Conservation (phyloP, 2,888 invertebrate genomes). For the Dromius quadrimaculatus region DNA sequence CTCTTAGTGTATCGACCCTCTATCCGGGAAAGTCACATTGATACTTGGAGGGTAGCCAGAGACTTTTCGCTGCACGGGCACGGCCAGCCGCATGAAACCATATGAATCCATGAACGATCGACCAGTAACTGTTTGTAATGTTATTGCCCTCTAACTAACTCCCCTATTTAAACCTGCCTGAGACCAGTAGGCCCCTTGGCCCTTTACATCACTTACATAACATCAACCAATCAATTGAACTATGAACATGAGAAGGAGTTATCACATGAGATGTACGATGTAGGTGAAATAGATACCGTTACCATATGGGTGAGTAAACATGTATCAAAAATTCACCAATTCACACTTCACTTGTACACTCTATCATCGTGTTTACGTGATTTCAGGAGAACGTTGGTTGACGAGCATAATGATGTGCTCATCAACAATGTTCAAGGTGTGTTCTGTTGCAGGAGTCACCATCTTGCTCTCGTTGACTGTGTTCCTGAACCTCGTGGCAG, state of each 20-base stretch:
- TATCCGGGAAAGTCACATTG: slow-evolving; percentile 65
- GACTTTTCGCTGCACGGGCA: slow-evolving; percentile 56
- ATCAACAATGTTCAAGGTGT: slow-evolving; percentile 70
- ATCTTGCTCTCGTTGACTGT: slow-evolving; percentile 99
- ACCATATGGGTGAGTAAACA: too few relatives aligned
- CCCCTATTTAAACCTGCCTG: slow-evolving; percentile 45
- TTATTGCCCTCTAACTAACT: background rate
- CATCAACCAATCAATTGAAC: slow-evolving; percentile 34
- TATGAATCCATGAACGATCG: slow-evolving; percentile 46
- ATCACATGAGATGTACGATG: too few relatives aligned
- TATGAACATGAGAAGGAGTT: too few relatives aligned
- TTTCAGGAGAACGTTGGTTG: slow-evolving; percentile 9
- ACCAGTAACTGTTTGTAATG: slow-evolving; percentile 41
- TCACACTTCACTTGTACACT: too few relatives aligned
- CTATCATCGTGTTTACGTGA: too few relatives aligned
- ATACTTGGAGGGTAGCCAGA: slow-evolving; percentile 67
- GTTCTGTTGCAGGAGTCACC: slow-evolving; percentile 95
- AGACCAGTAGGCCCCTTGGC: slow-evolving; percentile 8
- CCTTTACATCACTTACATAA: slow-evolving; percentile 11
- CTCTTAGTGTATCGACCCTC: slow-evolving; percentile 60
- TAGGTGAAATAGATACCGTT: too few relatives aligned
- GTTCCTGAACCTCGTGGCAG: slow-evolving; percentile 99
- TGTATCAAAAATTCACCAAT: too few relatives aligned
- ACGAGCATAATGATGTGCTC: slow-evolving; percentile 40
- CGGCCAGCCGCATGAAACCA: slow-evolving; percentile 44